Evolutionary conservation across 2,888 invertebrate species (phyloP).

Genomic region (Meteorus cinctellus): DNA sequence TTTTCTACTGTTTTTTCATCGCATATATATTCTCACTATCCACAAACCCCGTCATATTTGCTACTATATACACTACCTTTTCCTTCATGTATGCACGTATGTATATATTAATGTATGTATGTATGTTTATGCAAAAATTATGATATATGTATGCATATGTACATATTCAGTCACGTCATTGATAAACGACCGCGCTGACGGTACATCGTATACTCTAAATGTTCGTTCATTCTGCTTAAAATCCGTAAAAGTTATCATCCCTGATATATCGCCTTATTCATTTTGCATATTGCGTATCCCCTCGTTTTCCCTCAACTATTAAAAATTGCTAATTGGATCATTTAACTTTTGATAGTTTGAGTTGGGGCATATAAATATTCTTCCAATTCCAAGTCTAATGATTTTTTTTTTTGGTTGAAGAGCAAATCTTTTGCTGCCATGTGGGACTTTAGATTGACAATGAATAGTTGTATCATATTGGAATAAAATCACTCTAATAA

Average conservation of each 20-base stretch:
- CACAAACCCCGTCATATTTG: not conserved
- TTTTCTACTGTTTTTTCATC: not conserved
- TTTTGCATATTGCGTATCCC: conserved; percentile 9
- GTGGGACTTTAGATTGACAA: too few relatives aligned
- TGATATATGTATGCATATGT: conserved; percentile 47
- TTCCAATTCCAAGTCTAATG: too few relatives aligned
- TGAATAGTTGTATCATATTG: too few relatives aligned
- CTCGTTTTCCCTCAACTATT: not conserved
- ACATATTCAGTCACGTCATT: conserved; percentile 48
- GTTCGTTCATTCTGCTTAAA: conserved; percentile 47
- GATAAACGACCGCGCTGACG: conserved; percentile 47
- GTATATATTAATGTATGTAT: not conserved
- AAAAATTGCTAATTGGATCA: too few relatives aligned
- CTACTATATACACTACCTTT: not conserved
- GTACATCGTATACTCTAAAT: conserved; percentile 49
- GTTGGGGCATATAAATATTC: too few relatives aligned
- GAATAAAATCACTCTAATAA: too few relatives aligned
- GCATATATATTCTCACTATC: not conserved
- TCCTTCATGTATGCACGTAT: conserved; percentile 5
- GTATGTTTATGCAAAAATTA: conserved; percentile 36
- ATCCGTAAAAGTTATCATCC: conserved; percentile 19
- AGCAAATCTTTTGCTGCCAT: too few relatives aligned
- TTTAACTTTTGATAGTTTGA: too few relatives aligned
- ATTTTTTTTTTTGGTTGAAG: too few relatives aligned
- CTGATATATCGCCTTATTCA: conserved; percentile 21